Evolutionary conservation across 2,797 vertebrate species (phyloP).

Genomic region (Chelmon rostratus): DNA sequence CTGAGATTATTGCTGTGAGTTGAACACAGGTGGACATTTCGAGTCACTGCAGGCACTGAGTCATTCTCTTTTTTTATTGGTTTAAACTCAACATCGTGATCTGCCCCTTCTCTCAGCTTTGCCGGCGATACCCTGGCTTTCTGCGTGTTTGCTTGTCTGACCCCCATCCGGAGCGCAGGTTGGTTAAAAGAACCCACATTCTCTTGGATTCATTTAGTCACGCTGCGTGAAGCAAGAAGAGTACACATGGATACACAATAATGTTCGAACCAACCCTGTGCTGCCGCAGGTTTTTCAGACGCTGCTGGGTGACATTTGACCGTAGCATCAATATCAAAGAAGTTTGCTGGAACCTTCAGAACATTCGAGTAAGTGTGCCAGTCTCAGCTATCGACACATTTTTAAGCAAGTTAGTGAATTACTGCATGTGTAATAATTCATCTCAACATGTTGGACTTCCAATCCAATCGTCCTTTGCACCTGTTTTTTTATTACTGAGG

Average conservation of each 20-base stretch:
- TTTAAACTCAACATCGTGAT: neutral
- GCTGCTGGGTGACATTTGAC: constrained; percentile 95
- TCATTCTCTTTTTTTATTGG: neutral
- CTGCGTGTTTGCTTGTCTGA: constrained; percentile 94
- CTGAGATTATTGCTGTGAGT: constrained; percentile 93
- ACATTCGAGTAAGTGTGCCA: constrained; percentile 89
- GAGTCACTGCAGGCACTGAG: neutral
- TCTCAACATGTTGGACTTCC: too few relatives aligned
- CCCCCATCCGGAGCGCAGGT: constrained; percentile 95
- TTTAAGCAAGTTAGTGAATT: too few relatives aligned
- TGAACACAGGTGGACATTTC: neutral
- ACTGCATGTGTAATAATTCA: neutral
- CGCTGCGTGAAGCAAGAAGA: neutral
- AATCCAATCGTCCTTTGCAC: too few relatives aligned
- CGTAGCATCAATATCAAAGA: constrained; percentile 95
- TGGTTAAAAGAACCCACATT: constrained; percentile 21
- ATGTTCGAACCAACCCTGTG: neutral
- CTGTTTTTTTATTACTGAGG: too few relatives aligned
- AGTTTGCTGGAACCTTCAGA: constrained; percentile 96
- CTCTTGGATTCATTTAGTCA: neutral
- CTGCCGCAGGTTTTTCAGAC: constrained; percentile 89
- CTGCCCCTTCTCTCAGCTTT: constrained; percentile 82
- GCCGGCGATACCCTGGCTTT: constrained; percentile 92
- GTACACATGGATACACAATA: neutral
- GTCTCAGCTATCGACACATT: constrained; percentile 63